A percentile compares a stretch with the other conserved stretches of the same genome.
phyloP scores from a whole-genome alignment of 2,888 invertebrate genomes.

The Palloptera scutellata region DNA sequence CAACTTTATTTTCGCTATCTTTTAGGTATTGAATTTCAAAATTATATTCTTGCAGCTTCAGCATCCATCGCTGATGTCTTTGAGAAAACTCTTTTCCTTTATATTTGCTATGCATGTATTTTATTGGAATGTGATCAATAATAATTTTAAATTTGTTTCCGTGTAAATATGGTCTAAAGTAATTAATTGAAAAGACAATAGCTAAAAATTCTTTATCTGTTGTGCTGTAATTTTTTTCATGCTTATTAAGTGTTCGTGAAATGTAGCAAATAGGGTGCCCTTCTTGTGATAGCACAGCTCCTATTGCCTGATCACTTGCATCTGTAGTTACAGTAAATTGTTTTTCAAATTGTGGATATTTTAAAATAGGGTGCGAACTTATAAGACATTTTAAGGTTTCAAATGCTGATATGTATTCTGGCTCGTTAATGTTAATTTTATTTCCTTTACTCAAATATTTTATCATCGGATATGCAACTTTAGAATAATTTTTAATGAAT shows the following conservation, averaged over 20 bases:
- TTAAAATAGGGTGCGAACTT: slow-evolving; percentile 8
- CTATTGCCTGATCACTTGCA: too few species aligned
- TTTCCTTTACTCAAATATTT: slow-evolving; percentile 16
- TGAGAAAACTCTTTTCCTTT: slow-evolving; percentile 34
- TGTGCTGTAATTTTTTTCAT: slow-evolving; percentile 2
- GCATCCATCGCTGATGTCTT: slow-evolving; percentile 31
- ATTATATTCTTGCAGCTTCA: slow-evolving; percentile 30
- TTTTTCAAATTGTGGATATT: too few species aligned
- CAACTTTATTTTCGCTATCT: slow-evolving; percentile 35
- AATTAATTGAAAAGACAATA: background rate
- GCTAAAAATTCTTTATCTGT: background rate
- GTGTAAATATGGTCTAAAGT: background rate
- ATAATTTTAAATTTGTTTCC: slow-evolving; percentile 29
- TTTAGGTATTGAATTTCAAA: slow-evolving; percentile 36
- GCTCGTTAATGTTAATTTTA: too few species aligned
- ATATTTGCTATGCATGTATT: slow-evolving; percentile 32
- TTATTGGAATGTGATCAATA: slow-evolving; percentile 32
- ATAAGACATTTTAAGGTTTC: slow-evolving; percentile 15
- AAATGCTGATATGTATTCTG: slow-evolving; percentile 32
- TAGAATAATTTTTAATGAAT: too few species aligned
- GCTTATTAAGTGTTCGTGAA: slow-evolving; percentile 4
- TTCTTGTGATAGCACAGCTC: too few species aligned
- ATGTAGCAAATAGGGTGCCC: too few species aligned
- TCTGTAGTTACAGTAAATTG: too few species aligned
- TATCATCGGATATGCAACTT: slow-evolving; percentile 19